A percentile compares a stretch with the other conserved stretches of the same genome.
Conservation (phyloP, 2,797 vertebrate genomes). For the Pantherophis vulpinus region DNA sequence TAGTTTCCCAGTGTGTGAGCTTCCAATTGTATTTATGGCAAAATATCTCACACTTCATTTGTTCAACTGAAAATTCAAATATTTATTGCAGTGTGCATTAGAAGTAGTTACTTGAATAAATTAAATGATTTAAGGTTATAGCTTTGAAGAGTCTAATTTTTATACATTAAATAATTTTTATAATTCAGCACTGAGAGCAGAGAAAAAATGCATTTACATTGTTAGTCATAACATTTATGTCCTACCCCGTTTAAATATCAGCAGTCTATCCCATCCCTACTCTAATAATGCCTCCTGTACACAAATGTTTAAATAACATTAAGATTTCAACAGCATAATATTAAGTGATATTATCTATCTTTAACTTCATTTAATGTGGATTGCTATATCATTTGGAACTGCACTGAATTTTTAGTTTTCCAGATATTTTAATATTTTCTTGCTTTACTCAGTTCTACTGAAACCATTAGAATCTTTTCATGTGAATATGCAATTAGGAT, state of each 20-base stretch:
- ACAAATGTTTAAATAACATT: constrained; percentile 39
- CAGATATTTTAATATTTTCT: constrained; percentile 29
- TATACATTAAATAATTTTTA: constrained; percentile 49
- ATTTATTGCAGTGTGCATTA: constrained; percentile 46
- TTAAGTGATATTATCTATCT: neutral
- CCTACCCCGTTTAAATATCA: constrained; percentile 45
- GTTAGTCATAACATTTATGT: constrained; percentile 41
- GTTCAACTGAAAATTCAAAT: constrained; percentile 61
- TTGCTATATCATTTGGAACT: constrained; percentile 16
- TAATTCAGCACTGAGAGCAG: constrained; percentile 47
- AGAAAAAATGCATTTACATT: constrained; percentile 44
- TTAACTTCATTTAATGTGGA: neutral
- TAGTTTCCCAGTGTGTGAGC: neutral
- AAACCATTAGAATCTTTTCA: constrained; percentile 20
- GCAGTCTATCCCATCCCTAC: constrained; percentile 27
- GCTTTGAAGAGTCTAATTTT: constrained; percentile 59
- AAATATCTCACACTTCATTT: constrained; percentile 53
- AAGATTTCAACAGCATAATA: constrained; percentile 21
- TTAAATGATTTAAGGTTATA: constrained; percentile 59
- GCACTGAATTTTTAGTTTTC: neutral
- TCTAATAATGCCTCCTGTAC: constrained; percentile 23
- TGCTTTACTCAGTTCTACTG: constrained; percentile 24
- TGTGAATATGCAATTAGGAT: neutral
- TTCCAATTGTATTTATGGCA: constrained; percentile 18
- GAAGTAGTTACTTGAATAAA: constrained; percentile 58